Evolutionary conservation across 2,113 vertebrate species (phyloP).

Genomic region (Pelodiscus sinensis): DNA sequence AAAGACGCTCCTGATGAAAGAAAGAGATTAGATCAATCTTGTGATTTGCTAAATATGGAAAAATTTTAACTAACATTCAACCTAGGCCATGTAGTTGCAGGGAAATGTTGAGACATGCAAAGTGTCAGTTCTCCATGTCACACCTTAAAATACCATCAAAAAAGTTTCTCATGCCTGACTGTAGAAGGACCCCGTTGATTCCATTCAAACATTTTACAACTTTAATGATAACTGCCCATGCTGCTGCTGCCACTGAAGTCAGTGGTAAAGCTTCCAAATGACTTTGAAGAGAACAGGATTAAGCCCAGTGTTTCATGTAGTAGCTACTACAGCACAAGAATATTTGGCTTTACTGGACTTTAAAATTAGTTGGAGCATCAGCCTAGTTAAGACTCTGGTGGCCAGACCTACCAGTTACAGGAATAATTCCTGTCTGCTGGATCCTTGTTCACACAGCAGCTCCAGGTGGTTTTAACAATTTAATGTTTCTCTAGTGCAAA

Average conservation of each 20-base stretch:
- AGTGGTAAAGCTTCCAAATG: not conserved
- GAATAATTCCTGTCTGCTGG: not conserved
- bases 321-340: not conserved
- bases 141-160: conserved; percentile 11
- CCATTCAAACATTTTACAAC: not conserved
- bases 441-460: not conserved
- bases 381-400: not conserved
- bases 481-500: not conserved
- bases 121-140: conserved; percentile 37
- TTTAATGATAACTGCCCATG: not conserved
- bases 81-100: conserved; percentile 6
- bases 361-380: not conserved
- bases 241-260: not conserved
- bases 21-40: not conserved
- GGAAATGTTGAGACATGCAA: conserved; percentile 11
- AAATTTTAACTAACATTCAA: conserved; percentile 20
- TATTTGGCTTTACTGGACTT: not conserved
- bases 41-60: conserved; percentile 5
- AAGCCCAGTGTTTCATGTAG: no score
- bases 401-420: not conserved
- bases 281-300: not conserved
- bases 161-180: not conserved
- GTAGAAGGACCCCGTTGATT: not conserved
- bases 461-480: not conserved
- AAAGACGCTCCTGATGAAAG: not conserved